These are phyloP conservation scores for Umimayanthus chanpuru DNA, from an alignment of 92 coral and sea anemone species.

Conservation along the genomic window DNA sequence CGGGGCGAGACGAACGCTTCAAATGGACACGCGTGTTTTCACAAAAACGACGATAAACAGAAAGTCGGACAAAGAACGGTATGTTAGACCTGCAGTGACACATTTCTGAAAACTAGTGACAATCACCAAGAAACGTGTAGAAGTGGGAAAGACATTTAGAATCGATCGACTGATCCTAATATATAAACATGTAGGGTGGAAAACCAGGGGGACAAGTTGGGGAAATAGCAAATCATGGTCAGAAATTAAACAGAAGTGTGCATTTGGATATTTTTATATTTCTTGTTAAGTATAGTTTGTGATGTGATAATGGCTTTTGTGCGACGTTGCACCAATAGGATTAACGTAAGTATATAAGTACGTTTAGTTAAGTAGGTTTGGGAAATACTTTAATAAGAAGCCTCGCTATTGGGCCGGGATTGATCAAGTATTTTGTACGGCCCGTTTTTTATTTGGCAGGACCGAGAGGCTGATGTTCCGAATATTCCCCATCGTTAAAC, in stretches of 20 bases:
- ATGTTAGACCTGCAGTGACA: neutral
- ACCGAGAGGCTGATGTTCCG: no score
- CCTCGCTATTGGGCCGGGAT: neutral
- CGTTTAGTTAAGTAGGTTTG: no score
- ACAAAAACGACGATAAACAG: slow-evolving; percentile 8
- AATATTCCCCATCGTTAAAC: neutral
- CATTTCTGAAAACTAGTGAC: neutral
- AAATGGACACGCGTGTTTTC: slow-evolving; percentile 15
- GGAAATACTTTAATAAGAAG: no score
- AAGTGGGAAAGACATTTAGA: neutral
- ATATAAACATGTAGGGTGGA: neutral
- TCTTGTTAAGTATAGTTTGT: no score
- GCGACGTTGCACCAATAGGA: no score
- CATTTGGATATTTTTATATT: no score
- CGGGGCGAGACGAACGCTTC: neutral
- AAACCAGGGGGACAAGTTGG: neutral
- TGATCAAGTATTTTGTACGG: neutral
- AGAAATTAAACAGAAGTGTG: neutral
- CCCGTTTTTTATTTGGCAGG: neutral
- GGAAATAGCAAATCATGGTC: neutral
- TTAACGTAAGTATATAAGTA: no score
- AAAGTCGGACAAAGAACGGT: neutral
- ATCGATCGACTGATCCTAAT: neutral
- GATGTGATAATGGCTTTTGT: no score
- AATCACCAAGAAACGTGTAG: neutral